Evolutionary conservation across 2,888 invertebrate genomes (phyloP).

Genomic region (Noctua fimbriata): DNA sequence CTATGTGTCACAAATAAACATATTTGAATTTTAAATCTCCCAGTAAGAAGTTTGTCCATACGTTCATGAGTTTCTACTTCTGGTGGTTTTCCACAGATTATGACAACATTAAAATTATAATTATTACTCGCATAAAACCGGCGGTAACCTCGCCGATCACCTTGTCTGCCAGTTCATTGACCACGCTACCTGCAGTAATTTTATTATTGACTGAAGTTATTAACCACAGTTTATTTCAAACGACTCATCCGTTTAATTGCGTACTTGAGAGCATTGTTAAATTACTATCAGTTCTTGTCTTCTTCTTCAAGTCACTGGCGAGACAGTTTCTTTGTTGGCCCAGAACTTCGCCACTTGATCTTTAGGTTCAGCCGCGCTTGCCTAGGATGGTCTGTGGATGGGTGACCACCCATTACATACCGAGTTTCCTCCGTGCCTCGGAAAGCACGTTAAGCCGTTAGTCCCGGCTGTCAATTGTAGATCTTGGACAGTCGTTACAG

Average conservation of each 20-base stretch:
- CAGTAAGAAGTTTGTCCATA: not conserved
- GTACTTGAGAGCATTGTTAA: slow-evolving; percentile 23
- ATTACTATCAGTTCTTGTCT: not conserved
- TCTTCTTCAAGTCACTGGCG: not conserved
- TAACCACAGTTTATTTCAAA: slow-evolving; percentile 30
- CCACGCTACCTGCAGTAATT: slow-evolving; percentile 24
- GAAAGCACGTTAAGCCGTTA: too few species aligned
- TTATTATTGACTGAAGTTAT: slow-evolving; percentile 17
- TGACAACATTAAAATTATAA: slow-evolving; percentile 43
- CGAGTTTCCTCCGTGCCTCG: too few species aligned
- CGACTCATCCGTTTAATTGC: slow-evolving; percentile 43
- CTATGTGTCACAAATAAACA: too few species aligned
- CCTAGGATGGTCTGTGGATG: too few species aligned
- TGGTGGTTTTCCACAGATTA: slow-evolving; percentile 11
- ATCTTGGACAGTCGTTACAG: too few species aligned
- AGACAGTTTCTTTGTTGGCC: slow-evolving; percentile 8
- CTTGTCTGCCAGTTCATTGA: slow-evolving; percentile 53
- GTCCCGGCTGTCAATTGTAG: too few species aligned
- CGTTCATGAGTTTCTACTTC: not conserved
- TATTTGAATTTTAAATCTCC: not conserved
- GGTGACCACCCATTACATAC: too few species aligned
- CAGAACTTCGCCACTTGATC: not conserved
- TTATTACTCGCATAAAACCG: slow-evolving; percentile 20
- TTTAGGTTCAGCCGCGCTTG: too few species aligned
- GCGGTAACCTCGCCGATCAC: slow-evolving; percentile 47